Percentiles rank a stretch among this genome's conserved stretches.
These are phyloP conservation scores for Trissolcus japonicus DNA, from an alignment of 2,888 invertebrate genomes.

Conservation along the genomic window DNA sequence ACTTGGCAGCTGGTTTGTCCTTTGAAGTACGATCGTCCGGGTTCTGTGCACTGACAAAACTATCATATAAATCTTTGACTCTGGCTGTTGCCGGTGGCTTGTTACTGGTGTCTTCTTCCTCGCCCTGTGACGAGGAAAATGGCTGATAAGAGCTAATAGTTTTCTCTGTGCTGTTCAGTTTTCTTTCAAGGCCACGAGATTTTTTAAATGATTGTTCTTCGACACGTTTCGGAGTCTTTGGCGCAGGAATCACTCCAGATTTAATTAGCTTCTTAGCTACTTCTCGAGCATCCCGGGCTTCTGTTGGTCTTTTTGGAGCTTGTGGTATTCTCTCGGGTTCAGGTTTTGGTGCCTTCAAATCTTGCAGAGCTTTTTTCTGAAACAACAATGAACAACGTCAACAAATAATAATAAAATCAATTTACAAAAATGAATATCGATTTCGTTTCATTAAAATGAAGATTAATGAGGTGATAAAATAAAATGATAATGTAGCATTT, in stretches of 20 bases:
- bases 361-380: slow-evolving; percentile 89
- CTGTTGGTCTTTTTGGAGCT: slow-evolving; percentile 88
- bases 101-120: slow-evolving; percentile 79
- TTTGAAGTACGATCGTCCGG: slow-evolving; percentile 79
- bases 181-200: slow-evolving; percentile 87
- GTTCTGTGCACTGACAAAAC: slow-evolving; percentile 84
- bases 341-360: slow-evolving; percentile 89
- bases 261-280: slow-evolving; percentile 96
- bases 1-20: slow-evolving; percentile 75
- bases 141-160: slow-evolving; percentile 93
- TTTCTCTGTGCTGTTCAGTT: slow-evolving; percentile 84
- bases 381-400: slow-evolving; percentile 16
- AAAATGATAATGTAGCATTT: no score
- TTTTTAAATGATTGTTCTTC: slow-evolving; percentile 92
- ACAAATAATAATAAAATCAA: neutral
- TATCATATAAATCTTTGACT: slow-evolving; percentile 84
- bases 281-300: slow-evolving; percentile 94
- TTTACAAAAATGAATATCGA: neutral
- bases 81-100: slow-evolving; percentile 79
- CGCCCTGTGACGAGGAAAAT: slow-evolving; percentile 89
- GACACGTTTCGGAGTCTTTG: slow-evolving; percentile 88
- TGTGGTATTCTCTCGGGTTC: slow-evolving; percentile 90
- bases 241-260: slow-evolving; percentile 92
- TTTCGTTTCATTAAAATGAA: neutral
- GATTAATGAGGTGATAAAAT: neutral